These are phyloP conservation scores for Bicyclus anynana DNA, from an alignment of 1,140 invertebrate genomes.

Conservation along the genomic window DNA sequence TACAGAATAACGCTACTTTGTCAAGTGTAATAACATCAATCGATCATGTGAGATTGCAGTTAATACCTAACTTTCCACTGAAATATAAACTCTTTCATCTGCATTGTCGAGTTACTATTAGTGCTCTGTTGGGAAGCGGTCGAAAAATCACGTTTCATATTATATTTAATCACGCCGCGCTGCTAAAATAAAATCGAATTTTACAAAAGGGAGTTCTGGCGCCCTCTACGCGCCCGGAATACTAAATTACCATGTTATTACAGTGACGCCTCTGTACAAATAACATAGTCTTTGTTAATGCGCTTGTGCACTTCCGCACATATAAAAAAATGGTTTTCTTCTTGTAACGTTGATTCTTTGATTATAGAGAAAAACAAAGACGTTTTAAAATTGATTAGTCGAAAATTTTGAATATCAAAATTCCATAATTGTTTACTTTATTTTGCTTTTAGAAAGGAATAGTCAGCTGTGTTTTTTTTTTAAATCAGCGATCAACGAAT, in stretches of 20 bases:
- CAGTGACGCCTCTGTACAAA: slow-evolving; percentile 8
- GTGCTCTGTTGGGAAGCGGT: slow-evolving; percentile 28
- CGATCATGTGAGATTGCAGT: no score
- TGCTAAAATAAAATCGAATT: slow-evolving; percentile 46
- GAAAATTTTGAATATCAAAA: no score
- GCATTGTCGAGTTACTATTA: slow-evolving; percentile 20
- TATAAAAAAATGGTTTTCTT: slow-evolving; percentile 4
- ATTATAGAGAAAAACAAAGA: no score
- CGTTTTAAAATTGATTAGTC: no score
- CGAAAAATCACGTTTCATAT: slow-evolving; percentile 45
- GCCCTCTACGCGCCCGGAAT: slow-evolving; percentile 35
- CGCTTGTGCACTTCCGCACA: slow-evolving; percentile 6
- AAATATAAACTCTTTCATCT: no score
- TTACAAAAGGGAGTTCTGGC: slow-evolving; percentile 40
- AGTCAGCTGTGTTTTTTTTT: no score
- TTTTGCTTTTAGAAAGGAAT: no score
- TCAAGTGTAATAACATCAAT: no score
- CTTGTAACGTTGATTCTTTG: slow-evolving; percentile 12
- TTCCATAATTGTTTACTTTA: no score
- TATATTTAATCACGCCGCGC: slow-evolving; percentile 42
- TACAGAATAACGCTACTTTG: no score
- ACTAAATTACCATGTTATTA: slow-evolving; percentile 27
- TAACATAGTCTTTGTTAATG: slow-evolving; percentile 3
- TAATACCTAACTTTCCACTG: no score
- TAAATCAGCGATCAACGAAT: no score